These are phyloP conservation scores for Adela reaumurella DNA, from an alignment of 2,888 invertebrate genomes.

Conservation along the genomic window DNA sequence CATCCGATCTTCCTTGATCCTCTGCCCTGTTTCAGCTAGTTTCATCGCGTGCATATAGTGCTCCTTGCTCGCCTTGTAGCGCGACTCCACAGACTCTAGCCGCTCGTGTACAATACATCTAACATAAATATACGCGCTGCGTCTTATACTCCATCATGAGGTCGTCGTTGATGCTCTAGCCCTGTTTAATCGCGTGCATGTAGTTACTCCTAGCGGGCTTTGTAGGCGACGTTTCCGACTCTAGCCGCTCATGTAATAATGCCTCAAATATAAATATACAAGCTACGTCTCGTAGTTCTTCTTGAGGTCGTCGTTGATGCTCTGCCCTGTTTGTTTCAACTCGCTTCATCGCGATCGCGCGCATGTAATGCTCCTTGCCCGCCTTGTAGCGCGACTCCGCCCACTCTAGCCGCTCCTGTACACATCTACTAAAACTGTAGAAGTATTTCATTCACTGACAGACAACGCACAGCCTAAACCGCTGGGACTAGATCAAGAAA, in stretches of 20 bases:
- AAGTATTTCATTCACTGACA: too few relatives aligned
- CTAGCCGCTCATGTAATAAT: too few relatives aligned
- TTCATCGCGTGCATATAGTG: conserved; percentile 64
- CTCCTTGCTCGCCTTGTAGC: conserved; percentile 69
- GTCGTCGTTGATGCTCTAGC: too few relatives aligned
- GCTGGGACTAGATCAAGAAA: too few relatives aligned
- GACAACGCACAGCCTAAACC: too few relatives aligned
- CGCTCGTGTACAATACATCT: too few relatives aligned
- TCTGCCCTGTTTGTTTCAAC: conserved; percentile 68
- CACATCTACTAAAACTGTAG: too few relatives aligned
- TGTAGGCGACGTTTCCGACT: too few relatives aligned
- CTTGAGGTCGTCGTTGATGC: conserved; percentile 71
- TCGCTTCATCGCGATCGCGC: conserved; percentile 67
- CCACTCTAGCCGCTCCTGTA: conserved; percentile 60
- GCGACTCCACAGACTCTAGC: conserved; percentile 13
- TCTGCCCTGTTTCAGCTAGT: conserved; percentile 67
- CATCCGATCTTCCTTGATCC: conserved; percentile 71
- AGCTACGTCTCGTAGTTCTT: conserved; percentile 76
- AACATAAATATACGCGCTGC: too few relatives aligned
- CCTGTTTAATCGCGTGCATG: too few relatives aligned
- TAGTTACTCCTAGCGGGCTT: too few relatives aligned
- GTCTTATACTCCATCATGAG: too few relatives aligned
- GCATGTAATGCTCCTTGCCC: conserved; percentile 67
- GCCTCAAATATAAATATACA: conserved; percentile 67
- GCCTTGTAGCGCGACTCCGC: conserved; percentile 67